A percentile compares a stretch with the other conserved stretches of the same genome.
Evolutionary conservation across 2,888 invertebrate genomes (phyloP).

Genomic region (Phrixothrix hirtus): DNA sequence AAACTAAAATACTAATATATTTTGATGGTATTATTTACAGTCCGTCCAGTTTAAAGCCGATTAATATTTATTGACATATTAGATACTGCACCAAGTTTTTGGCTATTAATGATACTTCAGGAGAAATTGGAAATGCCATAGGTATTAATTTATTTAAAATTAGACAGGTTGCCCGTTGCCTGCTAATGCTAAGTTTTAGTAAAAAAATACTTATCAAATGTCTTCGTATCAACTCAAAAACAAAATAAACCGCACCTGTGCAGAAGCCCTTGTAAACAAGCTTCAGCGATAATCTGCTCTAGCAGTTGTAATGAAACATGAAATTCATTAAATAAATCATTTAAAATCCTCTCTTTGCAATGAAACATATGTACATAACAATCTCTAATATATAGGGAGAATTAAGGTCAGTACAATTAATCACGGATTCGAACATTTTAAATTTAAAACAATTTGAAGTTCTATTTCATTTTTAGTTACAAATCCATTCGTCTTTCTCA

Average conservation of each 20-base stretch:
- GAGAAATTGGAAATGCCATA: too few relatives aligned
- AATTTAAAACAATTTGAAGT: constrained; percentile 50
- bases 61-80: too few relatives aligned
- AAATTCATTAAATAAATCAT: constrained; percentile 42
- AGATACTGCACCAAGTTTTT: too few relatives aligned
- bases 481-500: constrained; percentile 48
- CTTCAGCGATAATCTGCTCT: constrained; percentile 35
- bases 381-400: constrained; percentile 39
- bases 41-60: too few relatives aligned
- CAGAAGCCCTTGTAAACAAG: constrained; percentile 28
- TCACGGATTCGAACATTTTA: constrained; percentile 44
- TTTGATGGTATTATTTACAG: too few relatives aligned
- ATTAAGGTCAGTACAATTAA: constrained; percentile 42
- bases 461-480: constrained; percentile 51
- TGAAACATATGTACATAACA: constrained; percentile 37
- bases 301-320: constrained; percentile 41
- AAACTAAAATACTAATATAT: too few relatives aligned
- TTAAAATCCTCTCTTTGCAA: constrained; percentile 36
- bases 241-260: constrained; percentile 28
- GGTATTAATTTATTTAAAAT: too few relatives aligned
- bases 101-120: too few relatives aligned
- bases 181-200: too few relatives aligned
- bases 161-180: too few relatives aligned
- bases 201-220: too few relatives aligned
- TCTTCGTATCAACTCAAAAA: constrained; percentile 17